These are phyloP conservation scores for Aleadryas rufinucha DNA, from an alignment of 2,113 vertebrate genomes.

Conservation along the genomic window DNA sequence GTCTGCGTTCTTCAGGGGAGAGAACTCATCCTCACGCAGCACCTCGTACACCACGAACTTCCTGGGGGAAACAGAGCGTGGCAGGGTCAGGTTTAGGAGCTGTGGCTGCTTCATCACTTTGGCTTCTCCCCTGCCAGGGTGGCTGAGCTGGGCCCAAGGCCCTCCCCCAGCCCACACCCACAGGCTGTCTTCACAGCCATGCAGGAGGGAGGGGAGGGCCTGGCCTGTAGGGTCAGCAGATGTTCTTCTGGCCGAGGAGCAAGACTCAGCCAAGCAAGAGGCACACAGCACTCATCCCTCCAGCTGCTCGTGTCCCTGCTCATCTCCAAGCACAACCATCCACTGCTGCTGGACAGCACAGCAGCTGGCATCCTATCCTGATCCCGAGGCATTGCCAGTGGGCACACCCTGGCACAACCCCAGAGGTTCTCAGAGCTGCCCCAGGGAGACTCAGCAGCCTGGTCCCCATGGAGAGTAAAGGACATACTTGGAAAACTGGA, in stretches of 20 bases:
- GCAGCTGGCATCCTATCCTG: neutral
- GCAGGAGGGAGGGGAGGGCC: neutral
- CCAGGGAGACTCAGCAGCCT: neutral
- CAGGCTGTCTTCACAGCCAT: rapidly evolving
- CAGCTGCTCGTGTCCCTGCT: neutral
- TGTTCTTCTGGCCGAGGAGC: neutral
- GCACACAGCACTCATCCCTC: rapidly evolving
- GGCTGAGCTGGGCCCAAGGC: neutral
- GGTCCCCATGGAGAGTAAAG: neutral
- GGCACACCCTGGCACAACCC: neutral
- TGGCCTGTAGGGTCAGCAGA: neutral
- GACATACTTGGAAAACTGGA: slow-evolving; percentile 95
- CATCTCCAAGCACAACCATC: neutral
- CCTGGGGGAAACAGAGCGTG: slow-evolving; percentile 47
- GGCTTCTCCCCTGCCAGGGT: neutral
- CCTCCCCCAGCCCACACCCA: neutral
- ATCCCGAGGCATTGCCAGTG: rapidly evolving
- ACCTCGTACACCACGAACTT: slow-evolving; percentile 93
- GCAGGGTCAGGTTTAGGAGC: neutral
- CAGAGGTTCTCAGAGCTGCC: neutral
- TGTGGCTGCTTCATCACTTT: neutral
- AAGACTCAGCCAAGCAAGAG: neutral
- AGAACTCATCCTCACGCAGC: slow-evolving; percentile 93
- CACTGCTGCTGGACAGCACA: neutral
- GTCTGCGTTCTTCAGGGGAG: slow-evolving; percentile 94